Base-by-base conservation (phyloP, 2,797 vertebrate genomes). In the Avahi laniger region DNA sequence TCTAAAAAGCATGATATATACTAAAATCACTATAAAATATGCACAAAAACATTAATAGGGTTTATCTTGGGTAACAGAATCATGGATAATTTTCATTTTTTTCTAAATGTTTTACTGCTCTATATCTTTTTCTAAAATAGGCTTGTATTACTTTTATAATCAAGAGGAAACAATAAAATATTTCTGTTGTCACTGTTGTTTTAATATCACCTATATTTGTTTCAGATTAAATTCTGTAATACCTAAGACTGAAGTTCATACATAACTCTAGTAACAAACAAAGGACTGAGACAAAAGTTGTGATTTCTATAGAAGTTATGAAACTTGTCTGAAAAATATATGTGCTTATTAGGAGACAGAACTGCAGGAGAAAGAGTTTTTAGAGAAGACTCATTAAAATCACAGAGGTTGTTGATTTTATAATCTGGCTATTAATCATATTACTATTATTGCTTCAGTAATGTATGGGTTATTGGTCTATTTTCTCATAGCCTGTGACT, bases 11-110 rank as follows among this genome's bases (percentile, higher is more conserved):
- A 5, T 35, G 91, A 57, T 52, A 69, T 15, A 76, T 18, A 61
- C 61, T 35, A 76, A 91, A 89, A 91, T 81, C 59, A 65, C 33
- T 88, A 35, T 38, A 70, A 96, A 89, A 46, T 83, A 48, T 73
- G 48, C 35, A 89, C 26, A 91, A 46, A 81, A 94, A 85, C 15
- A 76, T 54, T 46, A 38, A 89, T 24, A 83, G 2, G 46, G 4
- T 67, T 94, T 67, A 65, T 48, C 28, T 35, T 54, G 24, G 11
- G 5, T 73, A 67, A 94, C 2, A 35, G 57, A 78, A 57, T 46
- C 52, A 35, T 79, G 15, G 41, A 30, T 65, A 80, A 85, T 57
- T 96, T 91, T 81, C 30, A 83, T 48, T 80, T 95, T 67, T 73
- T 85, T 35, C 82, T 59, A 94, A 73, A 81, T 85, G 7, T 43